A percentile compares a stretch with the other conserved stretches of the same genome.
Conservation (phyloP, 2,797 vertebrate species). For the Lagorchestes hirsutus region DNA sequence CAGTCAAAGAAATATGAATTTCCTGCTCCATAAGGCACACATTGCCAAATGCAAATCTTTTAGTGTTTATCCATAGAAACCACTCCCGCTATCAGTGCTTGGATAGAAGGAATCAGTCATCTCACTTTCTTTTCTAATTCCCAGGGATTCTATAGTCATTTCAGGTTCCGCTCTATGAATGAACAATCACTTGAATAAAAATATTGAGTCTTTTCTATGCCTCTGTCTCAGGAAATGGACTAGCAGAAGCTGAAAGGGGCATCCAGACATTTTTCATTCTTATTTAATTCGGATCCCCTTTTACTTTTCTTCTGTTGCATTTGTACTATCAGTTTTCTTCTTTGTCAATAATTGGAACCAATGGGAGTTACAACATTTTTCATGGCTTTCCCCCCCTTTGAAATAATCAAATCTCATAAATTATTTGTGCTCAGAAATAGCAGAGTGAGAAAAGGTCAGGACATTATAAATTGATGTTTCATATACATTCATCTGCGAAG, state of each 20-base stretch:
- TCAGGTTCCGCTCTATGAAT: too few relatives aligned
- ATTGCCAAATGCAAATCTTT: too few relatives aligned
- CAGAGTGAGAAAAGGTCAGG: neutral
- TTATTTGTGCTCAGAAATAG: neutral
- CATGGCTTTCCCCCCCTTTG: slow-evolving; percentile 1
- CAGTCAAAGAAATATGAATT: too few relatives aligned
- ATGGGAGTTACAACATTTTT: slow-evolving; percentile 15
- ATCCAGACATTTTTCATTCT: slow-evolving; percentile 36
- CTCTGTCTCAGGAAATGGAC: slow-evolving; percentile 47
- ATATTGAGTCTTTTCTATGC: slow-evolving; percentile 22
- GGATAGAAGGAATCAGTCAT: too few relatives aligned
- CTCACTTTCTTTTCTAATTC: too few relatives aligned
- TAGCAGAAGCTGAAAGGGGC: slow-evolving; percentile 16
- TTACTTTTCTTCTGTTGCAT: slow-evolving; percentile 33
- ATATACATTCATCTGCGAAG: slow-evolving; percentile 22
- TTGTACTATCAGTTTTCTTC: slow-evolving; percentile 42
- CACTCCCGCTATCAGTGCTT: too few relatives aligned
- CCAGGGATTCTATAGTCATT: too few relatives aligned
- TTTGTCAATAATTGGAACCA: slow-evolving; percentile 50
- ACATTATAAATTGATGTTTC: neutral
- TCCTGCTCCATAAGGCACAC: too few relatives aligned
- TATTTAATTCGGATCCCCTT: slow-evolving; percentile 40
- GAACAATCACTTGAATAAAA: too few relatives aligned
- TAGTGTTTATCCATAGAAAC: too few relatives aligned
- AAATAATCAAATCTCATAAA: slow-evolving; percentile 12